Conservation (phyloP, 2,888 invertebrate species). For the Ariolimax columbianus region DNA sequence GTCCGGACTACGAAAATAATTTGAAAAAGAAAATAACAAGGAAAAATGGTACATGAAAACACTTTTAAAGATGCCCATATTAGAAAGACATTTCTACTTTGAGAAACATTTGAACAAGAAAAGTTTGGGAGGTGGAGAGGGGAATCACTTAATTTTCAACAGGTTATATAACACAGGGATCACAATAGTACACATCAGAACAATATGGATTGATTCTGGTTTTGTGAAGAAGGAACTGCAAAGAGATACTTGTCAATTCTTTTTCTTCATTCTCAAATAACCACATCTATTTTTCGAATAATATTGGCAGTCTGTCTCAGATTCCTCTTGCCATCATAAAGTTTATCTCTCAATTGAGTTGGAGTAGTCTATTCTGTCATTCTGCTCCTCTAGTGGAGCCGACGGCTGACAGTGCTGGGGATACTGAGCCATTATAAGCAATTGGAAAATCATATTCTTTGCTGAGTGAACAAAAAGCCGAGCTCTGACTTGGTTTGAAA, state of each 20-base stretch:
- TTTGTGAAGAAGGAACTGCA: neutral
- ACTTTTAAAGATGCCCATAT: neutral
- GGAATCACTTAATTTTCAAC: neutral
- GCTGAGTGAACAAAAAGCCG: slow-evolving; percentile 71
- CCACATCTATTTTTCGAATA: too few relatives aligned
- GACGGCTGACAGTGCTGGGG: slow-evolving; percentile 34
- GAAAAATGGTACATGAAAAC: neutral
- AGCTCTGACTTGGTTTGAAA: slow-evolving; percentile 69
- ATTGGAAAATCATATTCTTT: slow-evolving; percentile 58
- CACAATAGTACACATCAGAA: neutral
- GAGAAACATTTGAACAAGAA: slow-evolving; percentile 1
- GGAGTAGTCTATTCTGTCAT: too few relatives aligned
- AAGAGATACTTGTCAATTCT: slow-evolving; percentile 32
- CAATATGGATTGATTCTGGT: neutral
- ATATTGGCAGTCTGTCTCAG: too few relatives aligned
- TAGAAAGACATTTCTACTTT: slow-evolving; percentile 12
- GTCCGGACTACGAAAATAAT: neutral
- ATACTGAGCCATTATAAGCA: slow-evolving; percentile 11
- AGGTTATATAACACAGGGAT: neutral
- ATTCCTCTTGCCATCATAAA: too few relatives aligned
- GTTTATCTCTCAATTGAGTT: too few relatives aligned
- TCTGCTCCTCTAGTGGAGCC: too few relatives aligned
- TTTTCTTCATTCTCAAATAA: too few relatives aligned
- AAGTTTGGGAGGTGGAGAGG: neutral
- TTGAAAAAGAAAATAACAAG: neutral